Evolutionary conservation across 2,113 vertebrate genomes (phyloP).

Genomic region (Ameiurus melas): DNA sequence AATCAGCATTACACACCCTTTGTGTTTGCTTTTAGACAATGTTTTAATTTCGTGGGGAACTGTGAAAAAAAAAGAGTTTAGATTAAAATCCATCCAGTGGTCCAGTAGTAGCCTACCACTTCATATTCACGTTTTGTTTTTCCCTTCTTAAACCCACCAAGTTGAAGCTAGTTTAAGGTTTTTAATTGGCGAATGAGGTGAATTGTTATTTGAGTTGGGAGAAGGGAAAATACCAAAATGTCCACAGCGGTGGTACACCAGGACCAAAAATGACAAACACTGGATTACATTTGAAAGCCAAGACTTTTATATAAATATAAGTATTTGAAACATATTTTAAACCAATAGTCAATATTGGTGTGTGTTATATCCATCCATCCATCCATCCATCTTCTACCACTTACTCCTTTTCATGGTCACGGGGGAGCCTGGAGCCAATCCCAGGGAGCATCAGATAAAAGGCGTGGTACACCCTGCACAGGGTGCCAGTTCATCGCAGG

Average conservation of each 20-base stretch:
- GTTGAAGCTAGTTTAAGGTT: not conserved
- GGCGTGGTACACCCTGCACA: too few species aligned
- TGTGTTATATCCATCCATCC: too few species aligned
- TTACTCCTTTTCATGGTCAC: too few species aligned
- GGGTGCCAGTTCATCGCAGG: too few species aligned
- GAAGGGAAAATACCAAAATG: not conserved
- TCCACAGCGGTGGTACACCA: not conserved
- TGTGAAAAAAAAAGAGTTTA: too few species aligned
- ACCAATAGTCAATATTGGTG: not conserved
- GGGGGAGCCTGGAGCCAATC: too few species aligned
- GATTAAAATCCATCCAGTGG: not conserved
- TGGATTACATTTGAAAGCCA: not conserved
- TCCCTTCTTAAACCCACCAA: not conserved
- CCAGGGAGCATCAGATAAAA: too few species aligned
- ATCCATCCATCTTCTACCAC: too few species aligned
- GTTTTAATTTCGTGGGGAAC: not conserved
- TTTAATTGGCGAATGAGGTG: not conserved
- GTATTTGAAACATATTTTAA: not conserved
- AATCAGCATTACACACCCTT: constrained; percentile 4
- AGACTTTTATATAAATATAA: not conserved
- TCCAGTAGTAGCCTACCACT: not conserved
- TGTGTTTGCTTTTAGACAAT: too few species aligned
- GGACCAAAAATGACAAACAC: not conserved
- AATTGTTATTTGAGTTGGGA: not conserved
- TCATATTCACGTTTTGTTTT: not conserved